These are phyloP conservation scores for Teleogryllus occipitalis DNA, from an alignment of 1,140 invertebrate genomes.

Conservation along the genomic window DNA sequence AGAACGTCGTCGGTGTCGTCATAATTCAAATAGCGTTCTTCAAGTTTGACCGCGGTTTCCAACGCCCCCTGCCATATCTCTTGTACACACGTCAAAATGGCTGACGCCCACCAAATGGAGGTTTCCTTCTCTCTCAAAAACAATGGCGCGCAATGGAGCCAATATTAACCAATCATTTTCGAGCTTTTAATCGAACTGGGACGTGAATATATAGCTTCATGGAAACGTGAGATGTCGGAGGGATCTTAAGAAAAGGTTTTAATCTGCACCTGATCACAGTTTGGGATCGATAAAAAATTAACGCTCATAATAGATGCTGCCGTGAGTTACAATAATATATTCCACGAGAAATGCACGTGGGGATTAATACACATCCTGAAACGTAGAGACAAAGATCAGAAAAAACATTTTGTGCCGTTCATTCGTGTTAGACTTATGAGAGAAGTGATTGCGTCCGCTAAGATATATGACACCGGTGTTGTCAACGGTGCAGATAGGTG, in stretches of 20 bases:
- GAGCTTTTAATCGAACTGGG: conserved; percentile 8
- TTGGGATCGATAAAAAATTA: background rate
- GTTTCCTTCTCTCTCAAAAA: conserved; percentile 7
- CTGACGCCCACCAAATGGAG: conserved; percentile 15
- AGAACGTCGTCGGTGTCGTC: conserved; percentile 9
- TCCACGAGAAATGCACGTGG: background rate
- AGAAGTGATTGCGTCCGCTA: background rate
- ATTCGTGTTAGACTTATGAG: background rate
- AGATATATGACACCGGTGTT: background rate
- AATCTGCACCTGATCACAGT: conserved; percentile 3
- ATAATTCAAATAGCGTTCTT: conserved; percentile 18
- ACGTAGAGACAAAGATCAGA: background rate
- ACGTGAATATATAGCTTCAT: conserved; percentile 2
- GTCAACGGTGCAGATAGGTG: background rate
- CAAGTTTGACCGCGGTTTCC: conserved; percentile 10
- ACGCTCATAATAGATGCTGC: background rate
- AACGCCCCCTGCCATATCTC: conserved; percentile 16
- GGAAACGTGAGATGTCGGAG: background rate
- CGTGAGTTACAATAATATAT: conserved; percentile 3
- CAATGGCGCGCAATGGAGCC: background rate
- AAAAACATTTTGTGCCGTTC: background rate
- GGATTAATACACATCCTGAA: background rate
- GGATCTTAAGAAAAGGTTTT: conserved; percentile 6
- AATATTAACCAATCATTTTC: conserved; percentile 11
- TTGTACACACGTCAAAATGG: conserved; percentile 15